phyloP scores from a whole-genome alignment of 1,140 invertebrate species.

The Drosophila bipectinata region DNA sequence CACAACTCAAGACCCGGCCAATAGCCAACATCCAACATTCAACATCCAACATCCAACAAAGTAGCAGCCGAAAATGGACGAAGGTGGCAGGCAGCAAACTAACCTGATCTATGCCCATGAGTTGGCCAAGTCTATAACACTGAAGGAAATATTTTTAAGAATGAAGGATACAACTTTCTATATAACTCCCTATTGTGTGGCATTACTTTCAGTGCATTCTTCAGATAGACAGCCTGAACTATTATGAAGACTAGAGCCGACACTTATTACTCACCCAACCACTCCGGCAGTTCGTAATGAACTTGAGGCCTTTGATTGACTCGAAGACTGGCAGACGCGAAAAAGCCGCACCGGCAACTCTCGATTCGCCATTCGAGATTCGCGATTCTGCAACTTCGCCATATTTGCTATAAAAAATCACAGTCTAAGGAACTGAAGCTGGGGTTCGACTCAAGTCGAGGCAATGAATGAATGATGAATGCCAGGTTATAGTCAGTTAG shows the following conservation, averaged over 20 bases:
- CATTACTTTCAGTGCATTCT: constrained; percentile 16
- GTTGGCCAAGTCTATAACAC: constrained; percentile 26
- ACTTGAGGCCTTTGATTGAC: constrained; percentile 77
- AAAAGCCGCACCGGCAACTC: constrained; percentile 31
- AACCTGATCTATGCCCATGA: constrained; percentile 50
- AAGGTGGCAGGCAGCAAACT: constrained; percentile 59
- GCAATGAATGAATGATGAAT: constrained; percentile 80
- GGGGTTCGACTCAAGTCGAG: constrained; percentile 9
- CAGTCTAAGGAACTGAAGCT: constrained; percentile 19
- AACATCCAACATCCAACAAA: constrained; percentile 42
- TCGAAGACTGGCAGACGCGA: constrained; percentile 36
- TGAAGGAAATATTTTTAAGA: not conserved
- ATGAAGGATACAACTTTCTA: too few relatives aligned
- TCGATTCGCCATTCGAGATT: constrained; percentile 19
- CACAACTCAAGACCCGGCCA: constrained; percentile 15
- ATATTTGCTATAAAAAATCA: constrained; percentile 69
- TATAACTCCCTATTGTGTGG: too few relatives aligned
- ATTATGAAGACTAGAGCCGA: constrained; percentile 52
- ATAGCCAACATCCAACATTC: constrained; percentile 14
- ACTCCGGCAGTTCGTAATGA: constrained; percentile 74
- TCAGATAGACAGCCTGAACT: constrained; percentile 53
- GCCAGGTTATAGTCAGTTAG: constrained; percentile 45
- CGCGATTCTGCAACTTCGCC: constrained; percentile 51
- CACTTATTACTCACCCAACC: constrained; percentile 78
- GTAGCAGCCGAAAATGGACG: constrained; percentile 73